Percentiles rank a stretch among this genome's conserved stretches.
Evolutionary conservation across 53 echinoderm and acorn worm genomes (phyloP).

Genomic region (Pentamera pediparva): DNA sequence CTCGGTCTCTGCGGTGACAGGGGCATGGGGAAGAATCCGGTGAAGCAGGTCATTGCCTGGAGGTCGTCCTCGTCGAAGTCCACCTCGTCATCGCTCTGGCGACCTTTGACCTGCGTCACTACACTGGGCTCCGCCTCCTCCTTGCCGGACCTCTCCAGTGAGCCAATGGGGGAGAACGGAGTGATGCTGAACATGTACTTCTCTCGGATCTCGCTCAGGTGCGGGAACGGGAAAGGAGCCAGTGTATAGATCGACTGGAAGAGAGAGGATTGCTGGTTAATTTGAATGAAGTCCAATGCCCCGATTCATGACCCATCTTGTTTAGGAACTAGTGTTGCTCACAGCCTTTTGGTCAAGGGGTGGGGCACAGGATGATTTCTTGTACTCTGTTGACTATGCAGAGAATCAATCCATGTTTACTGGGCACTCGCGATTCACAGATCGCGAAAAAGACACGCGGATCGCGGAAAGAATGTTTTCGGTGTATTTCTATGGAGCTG

Average conservation of each 20-base stretch:
- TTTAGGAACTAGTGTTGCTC: no score
- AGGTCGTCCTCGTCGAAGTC: constrained; percentile 76
- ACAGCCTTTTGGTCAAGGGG: no score
- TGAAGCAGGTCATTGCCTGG: constrained; percentile 75
- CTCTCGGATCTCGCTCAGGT: constrained; percentile 96
- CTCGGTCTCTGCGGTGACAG: constrained; percentile 36
- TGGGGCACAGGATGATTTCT: no score
- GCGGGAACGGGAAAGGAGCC: constrained; percentile 95
- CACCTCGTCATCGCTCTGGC: constrained; percentile 85
- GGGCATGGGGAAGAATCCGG: constrained; percentile 75
- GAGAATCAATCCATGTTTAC: no score
- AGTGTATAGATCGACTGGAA: constrained; percentile 84
- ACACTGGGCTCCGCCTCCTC: constrained; percentile 30
- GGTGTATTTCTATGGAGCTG: no score
- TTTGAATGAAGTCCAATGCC: background rate
- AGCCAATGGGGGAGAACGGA: constrained; percentile 78
- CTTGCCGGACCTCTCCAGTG: constrained; percentile 57
- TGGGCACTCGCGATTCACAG: no score
- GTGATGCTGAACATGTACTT: constrained; percentile 99
- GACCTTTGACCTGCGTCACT: constrained; percentile 42
- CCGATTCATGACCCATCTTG: no score
- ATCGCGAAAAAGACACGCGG: no score
- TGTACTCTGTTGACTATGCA: no score
- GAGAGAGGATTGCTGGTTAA: background rate
- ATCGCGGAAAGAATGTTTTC: no score